Conservation (phyloP, 1,140 invertebrate genomes). For the Meloidogyne exigua region DNA sequence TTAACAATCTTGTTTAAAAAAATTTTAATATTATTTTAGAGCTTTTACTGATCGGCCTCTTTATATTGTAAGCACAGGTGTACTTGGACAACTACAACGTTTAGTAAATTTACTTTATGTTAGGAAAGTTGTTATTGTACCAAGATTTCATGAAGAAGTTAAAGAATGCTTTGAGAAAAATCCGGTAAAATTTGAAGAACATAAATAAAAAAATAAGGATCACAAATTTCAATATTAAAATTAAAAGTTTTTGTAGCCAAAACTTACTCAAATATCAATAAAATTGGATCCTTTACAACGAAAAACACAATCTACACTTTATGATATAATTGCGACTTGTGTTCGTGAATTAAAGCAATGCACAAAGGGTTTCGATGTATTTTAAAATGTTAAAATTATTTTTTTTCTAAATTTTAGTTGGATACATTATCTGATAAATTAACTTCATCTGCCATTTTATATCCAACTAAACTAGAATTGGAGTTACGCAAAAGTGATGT, state of each 20-base stretch:
- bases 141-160: conserved; percentile 48
- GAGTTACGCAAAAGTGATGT: conserved; percentile 43
- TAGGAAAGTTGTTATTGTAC: conserved; percentile 43
- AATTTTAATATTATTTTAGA: conserved; percentile 16
- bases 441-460: conserved; percentile 37
- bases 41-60: conserved; percentile 55
- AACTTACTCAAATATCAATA: conserved; percentile 50
- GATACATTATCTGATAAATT: conserved; percentile 37
- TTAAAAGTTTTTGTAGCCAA: conserved; percentile 34
- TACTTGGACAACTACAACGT: conserved; percentile 55
- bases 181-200: conserved; percentile 28
- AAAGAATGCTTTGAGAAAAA: conserved; percentile 45
- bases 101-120: conserved; percentile 53
- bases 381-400: background rate
- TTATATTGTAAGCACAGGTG: conserved; percentile 37
- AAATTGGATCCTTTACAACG: conserved; percentile 41
- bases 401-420: conserved; percentile 10
- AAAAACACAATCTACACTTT: conserved; percentile 42
- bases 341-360: conserved; percentile 53
- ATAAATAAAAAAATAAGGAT: too few relatives aligned
- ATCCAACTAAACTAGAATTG: conserved; percentile 42
- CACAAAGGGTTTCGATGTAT: conserved; percentile 47
- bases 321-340: conserved; percentile 57
- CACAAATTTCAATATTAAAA: background rate
- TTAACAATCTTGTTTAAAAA: background rate